Evolutionary conservation across 2,888 invertebrate genomes (phyloP).

Genomic region (Morpho helenor): DNA sequence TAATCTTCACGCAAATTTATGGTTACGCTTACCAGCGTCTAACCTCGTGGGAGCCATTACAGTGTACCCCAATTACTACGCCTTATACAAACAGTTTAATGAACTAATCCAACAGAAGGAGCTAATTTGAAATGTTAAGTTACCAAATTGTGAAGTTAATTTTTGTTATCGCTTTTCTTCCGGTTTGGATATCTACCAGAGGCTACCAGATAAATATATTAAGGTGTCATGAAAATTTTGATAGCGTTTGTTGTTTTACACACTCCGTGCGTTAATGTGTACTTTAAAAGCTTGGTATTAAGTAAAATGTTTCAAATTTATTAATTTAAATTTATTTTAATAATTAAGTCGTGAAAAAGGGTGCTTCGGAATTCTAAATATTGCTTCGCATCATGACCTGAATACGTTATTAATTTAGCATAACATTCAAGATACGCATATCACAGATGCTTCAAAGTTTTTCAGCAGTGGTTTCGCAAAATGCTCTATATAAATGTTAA

Average conservation of each 20-base stretch:
- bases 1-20: constrained; percentile 51
- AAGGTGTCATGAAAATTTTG: too few relatives aligned
- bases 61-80: constrained; percentile 14
- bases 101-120: constrained; percentile 9
- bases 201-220: not conserved
- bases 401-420: constrained; percentile 16
- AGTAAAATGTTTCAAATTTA: too few relatives aligned
- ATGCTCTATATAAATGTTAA: not conserved
- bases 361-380: too few relatives aligned
- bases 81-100: constrained; percentile 15
- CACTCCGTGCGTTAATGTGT: too few relatives aligned
- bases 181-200: constrained; percentile 1
- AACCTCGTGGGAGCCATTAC: constrained; percentile 22
- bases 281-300: too few relatives aligned
- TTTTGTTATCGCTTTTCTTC: constrained; percentile 8
- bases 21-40: constrained; percentile 36
- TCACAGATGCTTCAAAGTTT: constrained; percentile 1
- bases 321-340: too few relatives aligned
- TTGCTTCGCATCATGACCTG: not conserved
- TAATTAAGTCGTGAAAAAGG: too few relatives aligned
- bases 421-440: constrained; percentile 1
- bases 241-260: too few relatives aligned
- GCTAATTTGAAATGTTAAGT: constrained; percentile 4
- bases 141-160: constrained; percentile 8
- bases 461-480: constrained; percentile 10